These are phyloP conservation scores for Teinopalpus imperialis DNA, from an alignment of 2,888 invertebrate genomes.

Conservation along the genomic window DNA sequence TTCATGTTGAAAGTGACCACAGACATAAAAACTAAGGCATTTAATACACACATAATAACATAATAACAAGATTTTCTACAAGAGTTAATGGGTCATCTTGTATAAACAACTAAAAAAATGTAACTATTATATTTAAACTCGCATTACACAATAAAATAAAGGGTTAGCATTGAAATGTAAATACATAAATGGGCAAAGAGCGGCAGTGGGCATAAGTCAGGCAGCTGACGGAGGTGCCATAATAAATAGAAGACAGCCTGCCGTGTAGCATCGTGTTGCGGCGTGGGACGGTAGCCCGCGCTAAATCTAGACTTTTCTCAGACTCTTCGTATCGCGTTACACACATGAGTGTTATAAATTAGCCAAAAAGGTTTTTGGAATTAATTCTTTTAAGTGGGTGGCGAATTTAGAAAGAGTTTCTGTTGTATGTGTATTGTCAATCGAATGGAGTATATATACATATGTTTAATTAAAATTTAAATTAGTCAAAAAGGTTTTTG, in stretches of 20 bases:
- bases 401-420: no score
- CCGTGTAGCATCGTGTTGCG: constrained; percentile 39
- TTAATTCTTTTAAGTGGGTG: background rate
- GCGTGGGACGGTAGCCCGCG: constrained; percentile 44
- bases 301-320: constrained; percentile 42
- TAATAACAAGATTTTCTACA: no score
- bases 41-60: no score
- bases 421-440: no score
- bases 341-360: constrained; percentile 11
- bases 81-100: background rate
- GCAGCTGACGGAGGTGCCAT: constrained; percentile 45
- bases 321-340: constrained; percentile 35
- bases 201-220: constrained; percentile 53
- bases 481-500: no score
- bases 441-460: no score
- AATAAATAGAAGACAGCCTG: constrained; percentile 49
- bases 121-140: constrained; percentile 4
- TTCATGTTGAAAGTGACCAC: no score
- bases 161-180: constrained; percentile 36
- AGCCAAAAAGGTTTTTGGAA: constrained; percentile 4
- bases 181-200: constrained; percentile 43
- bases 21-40: no score
- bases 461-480: no score
- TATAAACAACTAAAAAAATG: background rate
- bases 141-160: constrained; percentile 26